These are phyloP conservation scores for Drosophila quinaria DNA, from an alignment of 2,888 invertebrate genomes.

Conservation along the genomic window DNA sequence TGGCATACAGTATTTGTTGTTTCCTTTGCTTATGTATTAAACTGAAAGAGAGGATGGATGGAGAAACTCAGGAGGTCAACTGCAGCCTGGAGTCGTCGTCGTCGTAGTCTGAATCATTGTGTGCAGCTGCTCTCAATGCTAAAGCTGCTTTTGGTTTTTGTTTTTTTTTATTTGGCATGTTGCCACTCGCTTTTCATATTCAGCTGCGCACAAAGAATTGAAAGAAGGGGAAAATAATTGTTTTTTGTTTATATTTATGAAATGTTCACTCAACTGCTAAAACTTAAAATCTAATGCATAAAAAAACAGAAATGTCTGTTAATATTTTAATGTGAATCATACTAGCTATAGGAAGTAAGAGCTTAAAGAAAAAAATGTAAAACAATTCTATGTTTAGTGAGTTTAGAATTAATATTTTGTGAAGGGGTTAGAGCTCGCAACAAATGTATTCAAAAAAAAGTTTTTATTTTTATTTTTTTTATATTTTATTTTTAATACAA, in stretches of 20 bases:
- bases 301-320: background rate
- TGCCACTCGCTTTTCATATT: conserved; percentile 67
- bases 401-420: background rate
- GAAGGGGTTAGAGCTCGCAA: background rate
- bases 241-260: conserved; percentile 26
- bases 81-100: conserved; percentile 20
- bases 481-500: no score
- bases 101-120: conserved; percentile 22
- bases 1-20: conserved; percentile 52
- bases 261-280: conserved; percentile 13
- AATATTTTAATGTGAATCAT: conserved; percentile 2
- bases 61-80: conserved; percentile 54
- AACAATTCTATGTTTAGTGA: background rate
- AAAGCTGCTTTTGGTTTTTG: conserved; percentile 48
- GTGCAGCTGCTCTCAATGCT: conserved; percentile 50
- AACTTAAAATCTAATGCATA: conserved; percentile 8
- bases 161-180: conserved; percentile 51
- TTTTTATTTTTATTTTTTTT: no score
- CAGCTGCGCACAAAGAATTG: conserved; percentile 45
- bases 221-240: conserved; percentile 20
- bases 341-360: background rate
- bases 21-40: conserved; percentile 43
- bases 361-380: background rate
- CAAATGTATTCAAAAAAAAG: no score
- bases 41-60: conserved; percentile 2